phyloP scores from a whole-genome alignment of 2,797 vertebrate species.

The Propithecus perrieri region DNA sequence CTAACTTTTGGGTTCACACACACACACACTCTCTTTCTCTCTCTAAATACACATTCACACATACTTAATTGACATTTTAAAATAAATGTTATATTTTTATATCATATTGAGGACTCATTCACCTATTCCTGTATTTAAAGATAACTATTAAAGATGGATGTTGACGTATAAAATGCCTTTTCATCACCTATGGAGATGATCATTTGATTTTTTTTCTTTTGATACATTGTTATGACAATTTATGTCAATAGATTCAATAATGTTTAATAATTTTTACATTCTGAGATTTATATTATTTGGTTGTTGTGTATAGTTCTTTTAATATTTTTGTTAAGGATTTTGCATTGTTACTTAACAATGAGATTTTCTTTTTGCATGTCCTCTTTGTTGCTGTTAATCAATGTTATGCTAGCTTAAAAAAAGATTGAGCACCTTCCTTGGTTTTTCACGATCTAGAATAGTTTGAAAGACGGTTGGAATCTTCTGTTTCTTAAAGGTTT shows the following conservation, averaged over 20 bases:
- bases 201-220: neutral
- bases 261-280: neutral
- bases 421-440: neutral
- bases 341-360: neutral
- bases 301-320: neutral
- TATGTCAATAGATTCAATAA: neutral
- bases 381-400: neutral
- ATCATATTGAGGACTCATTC: neutral
- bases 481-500: neutral
- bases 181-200: neutral
- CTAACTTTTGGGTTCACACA: neutral
- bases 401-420: neutral
- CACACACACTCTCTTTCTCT: neutral
- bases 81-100: neutral
- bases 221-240: neutral
- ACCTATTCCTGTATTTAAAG: neutral
- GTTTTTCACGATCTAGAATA: neutral
- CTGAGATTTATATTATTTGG: neutral
- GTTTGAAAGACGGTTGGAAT: neutral
- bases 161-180: neutral
- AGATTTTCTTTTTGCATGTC: neutral
- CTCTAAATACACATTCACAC: neutral
- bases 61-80: neutral
- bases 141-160: neutral
- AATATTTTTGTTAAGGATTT: neutral